Base-by-base conservation (phyloP, 2,888 invertebrate species). In the Carpatolechia fugitivella region DNA sequence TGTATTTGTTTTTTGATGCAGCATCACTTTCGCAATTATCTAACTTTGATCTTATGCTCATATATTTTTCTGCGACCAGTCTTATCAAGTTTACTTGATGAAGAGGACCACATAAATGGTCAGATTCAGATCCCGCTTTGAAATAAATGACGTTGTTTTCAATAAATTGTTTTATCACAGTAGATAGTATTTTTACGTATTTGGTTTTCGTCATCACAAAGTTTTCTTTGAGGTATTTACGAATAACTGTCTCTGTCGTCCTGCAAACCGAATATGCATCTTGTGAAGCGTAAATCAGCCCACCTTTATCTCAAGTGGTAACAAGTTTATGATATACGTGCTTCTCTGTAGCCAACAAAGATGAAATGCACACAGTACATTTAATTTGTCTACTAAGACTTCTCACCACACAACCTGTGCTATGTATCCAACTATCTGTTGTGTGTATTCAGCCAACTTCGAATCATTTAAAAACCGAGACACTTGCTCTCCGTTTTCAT, bases 251-350 rank as follows among this genome's bases (percentile, higher is more conserved):
- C 57, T 61, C 61, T 20, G 52, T 35, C 20, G 13, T 44, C 30
- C 50, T 47, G 16, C 61, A 56, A 11, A 61, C 49, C 7, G 14
- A 24, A 49, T 46, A 57, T 6, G 60, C 40, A 38, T 54, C 31
- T 52, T 56, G 13, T 1, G 60, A 56, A 16, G 59, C 35, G 47
- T 58, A 60, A 30, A 46, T 52, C 14, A 60, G 50, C 16, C 60
- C 59, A 7, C 60, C 59, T 47, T 55, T 52, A 44, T 60, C 56
- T 61, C 48, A 57, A 16, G 57, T 52, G 11, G 10, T 14, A 1
- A 60, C 51, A 20, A 61, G 44, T 47, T 57, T 57, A 33, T 63
- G 60, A 49, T 57, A 58, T 36, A 3, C 14, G 7, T 8, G 40
- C 13, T 16, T 40, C 3, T 14, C 13, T 3, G 5, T 40, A 2